Evolutionary conservation across 1,140 invertebrate species (phyloP), one percentile per base, ranked within the genome.

Genomic region (Drosophila erecta): DNA sequence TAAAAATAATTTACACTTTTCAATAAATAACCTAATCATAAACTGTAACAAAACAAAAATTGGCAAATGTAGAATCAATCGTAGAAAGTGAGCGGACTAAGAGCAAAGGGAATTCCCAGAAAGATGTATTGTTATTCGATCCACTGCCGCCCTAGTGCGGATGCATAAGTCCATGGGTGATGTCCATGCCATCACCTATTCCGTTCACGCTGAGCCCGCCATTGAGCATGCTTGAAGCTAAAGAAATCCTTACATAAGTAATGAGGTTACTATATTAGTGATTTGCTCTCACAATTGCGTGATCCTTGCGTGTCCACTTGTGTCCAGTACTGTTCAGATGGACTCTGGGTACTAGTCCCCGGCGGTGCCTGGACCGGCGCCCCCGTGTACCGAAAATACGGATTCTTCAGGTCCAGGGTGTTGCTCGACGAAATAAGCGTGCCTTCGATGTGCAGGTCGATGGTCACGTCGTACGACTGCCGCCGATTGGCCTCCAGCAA

Each of bases 401-500:
- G 99, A 94, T 99, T 99, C 93, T 99, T 99, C 75, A 99, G 94
- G 93, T 99, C 99, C 86, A 99, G 94, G 22, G 97, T 97, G 92
- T 99, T 99, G 59, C 94, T 95, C 47, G 96, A 97, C 40, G 95
- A 95, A 74, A 95, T 95, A 53, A 95, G 95, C 14, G 97, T 97
- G 35, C 98, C 98, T 93, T 99, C 97, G 37, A 99, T 94, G 67
- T 95, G 95, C 62, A 99, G 92, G 80, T 98, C 97, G 92, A 99
- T 99, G 15, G 98, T 98, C n/a, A 99, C 98, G 94, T 99, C 98
- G 92, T 99, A 99, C 81, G 98, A 99, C 94, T 99, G 98, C 94
- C 98, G 95, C 93, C 98, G 97, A 93, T 99, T 99, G 14, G 98
- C 98, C 78, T 96, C 94, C 71, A 99, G 94, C 53, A 97, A 93